Evolutionary conservation across 2,797 vertebrate species (phyloP).

Genomic region (Hapalemur alaotrensis): DNA sequence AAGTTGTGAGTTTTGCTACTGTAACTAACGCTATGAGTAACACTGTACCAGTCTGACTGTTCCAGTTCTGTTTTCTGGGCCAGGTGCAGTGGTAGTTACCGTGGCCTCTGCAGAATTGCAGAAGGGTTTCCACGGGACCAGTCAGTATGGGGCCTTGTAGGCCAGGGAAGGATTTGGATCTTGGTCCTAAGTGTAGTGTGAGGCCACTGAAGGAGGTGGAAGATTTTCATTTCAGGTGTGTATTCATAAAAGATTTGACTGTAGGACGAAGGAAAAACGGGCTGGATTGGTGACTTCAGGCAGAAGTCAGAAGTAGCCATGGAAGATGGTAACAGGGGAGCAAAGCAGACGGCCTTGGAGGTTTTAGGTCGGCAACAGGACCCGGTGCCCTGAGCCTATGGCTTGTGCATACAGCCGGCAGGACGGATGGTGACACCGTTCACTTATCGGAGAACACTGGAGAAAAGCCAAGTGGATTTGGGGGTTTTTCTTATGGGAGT

Average conservation of each 20-base stretch:
- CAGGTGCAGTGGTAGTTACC: background rate
- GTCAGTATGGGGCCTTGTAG: background rate
- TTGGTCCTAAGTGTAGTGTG: background rate
- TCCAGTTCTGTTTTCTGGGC: background rate
- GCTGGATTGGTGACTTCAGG: background rate
- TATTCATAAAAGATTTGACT: background rate
- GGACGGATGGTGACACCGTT: background rate
- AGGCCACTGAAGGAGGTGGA: background rate
- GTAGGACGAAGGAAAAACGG: background rate
- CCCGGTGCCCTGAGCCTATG: background rate
- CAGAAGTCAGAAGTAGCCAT: background rate
- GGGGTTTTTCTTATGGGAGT: background rate
- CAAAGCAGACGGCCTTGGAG: background rate
- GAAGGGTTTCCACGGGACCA: background rate
- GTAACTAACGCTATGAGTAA: background rate
- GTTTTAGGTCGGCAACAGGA: background rate
- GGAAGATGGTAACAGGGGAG: background rate
- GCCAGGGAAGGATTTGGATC: background rate
- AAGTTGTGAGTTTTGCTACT: background rate
- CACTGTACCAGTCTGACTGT: background rate
- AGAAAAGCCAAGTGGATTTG: background rate
- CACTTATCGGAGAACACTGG: background rate
- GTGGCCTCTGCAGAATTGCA: background rate
- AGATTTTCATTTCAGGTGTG: background rate
- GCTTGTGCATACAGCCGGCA: background rate